A percentile compares a stretch with the other conserved stretches of the same genome.
These are phyloP conservation scores for Chromoteleia sp. DNA, from an alignment of 2,888 invertebrate genomes.

Conservation along the genomic window DNA sequence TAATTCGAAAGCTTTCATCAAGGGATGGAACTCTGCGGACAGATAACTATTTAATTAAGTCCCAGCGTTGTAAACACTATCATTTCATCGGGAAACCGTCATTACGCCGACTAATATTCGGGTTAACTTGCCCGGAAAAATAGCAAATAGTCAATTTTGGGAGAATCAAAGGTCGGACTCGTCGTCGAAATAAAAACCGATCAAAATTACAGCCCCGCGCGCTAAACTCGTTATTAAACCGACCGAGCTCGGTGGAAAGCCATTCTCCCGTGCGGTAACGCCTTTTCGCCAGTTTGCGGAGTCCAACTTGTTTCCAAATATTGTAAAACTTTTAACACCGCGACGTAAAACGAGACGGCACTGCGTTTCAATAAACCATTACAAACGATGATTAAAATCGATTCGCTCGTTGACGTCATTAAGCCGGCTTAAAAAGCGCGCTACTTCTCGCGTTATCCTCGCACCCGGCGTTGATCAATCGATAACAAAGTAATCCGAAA, in stretches of 20 bases:
- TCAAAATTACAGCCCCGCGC: conserved; percentile 14
- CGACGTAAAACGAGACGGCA: conserved; percentile 26
- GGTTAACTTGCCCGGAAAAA: conserved; percentile 35
- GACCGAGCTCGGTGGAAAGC: conserved; percentile 7
- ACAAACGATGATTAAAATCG: conserved; percentile 24
- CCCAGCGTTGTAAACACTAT: conserved; percentile 37
- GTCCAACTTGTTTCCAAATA: conserved; percentile 39
- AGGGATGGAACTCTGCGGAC: conserved; percentile 49
- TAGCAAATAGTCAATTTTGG: not conserved
- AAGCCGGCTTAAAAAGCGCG: not conserved
- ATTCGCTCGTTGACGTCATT: not conserved
- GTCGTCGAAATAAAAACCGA: conserved; percentile 28
- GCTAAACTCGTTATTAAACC: conserved; percentile 34
- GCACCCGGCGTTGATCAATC: conserved; percentile 4
- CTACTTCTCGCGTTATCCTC: not conserved
- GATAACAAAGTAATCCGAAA: conserved; percentile 22
- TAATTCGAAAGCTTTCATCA: conserved; percentile 50
- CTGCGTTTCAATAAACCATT: conserved; percentile 29
- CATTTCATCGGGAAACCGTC: conserved; percentile 10
- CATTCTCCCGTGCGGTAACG: conserved; percentile 20
- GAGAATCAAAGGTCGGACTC: too few relatives aligned
- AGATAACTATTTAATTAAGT: conserved; percentile 53
- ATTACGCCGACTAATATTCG: conserved; percentile 36
- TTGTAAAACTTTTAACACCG: conserved; percentile 29
- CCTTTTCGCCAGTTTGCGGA: conserved; percentile 18